Base-by-base conservation (phyloP, 2,113 vertebrate species). In the Mirza zaza region DNA sequence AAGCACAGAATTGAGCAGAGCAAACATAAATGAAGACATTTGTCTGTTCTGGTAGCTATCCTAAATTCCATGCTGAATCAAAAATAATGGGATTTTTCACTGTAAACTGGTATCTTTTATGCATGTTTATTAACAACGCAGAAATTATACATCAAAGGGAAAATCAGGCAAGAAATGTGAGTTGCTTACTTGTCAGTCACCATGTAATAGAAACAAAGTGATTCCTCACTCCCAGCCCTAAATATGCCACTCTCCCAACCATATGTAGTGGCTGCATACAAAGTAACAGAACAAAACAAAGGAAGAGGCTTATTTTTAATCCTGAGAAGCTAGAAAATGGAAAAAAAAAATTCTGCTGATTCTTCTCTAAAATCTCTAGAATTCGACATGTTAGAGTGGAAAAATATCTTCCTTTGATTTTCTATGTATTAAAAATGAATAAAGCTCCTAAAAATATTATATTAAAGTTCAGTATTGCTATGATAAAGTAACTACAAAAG, bases 221-320 rank as follows among this genome's bases (percentile, higher is more conserved):
- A 92, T 73, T 21, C 63, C 32, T 67, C 10, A 81, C 27, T 50
- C 36, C 42, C 18, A 82, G 39, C 4, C 34, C 83, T 76, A 45
- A 52, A 67, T 1, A 36, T 55, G 42, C 11, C 13, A 17, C 3
- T 90, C 12, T 92, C 57, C 34, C 6, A 23, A 79, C 27, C 21
- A n/a, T n/a, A 23, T 32, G 7, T 52, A 14, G 3, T 42, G 21
- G 7, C 32, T 77, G 39, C 39, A 2, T 71, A 21, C 32, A 67
- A 97, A 92, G 61, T 3, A 25, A 84, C 18, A 86, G 14, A 65
- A 80, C 27, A 76, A 93, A 96, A 65, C n/a, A 79, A 86, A 95
- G 55, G 17, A 36, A 90, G 23, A 48, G 3, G 57, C 5, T 87
- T 77, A 39, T 63, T 90, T 90, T 94, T 65, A 91, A 90, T 21